phyloP scores from a whole-genome alignment of 2,888 invertebrate species.

The Atethmia centrago region DNA sequence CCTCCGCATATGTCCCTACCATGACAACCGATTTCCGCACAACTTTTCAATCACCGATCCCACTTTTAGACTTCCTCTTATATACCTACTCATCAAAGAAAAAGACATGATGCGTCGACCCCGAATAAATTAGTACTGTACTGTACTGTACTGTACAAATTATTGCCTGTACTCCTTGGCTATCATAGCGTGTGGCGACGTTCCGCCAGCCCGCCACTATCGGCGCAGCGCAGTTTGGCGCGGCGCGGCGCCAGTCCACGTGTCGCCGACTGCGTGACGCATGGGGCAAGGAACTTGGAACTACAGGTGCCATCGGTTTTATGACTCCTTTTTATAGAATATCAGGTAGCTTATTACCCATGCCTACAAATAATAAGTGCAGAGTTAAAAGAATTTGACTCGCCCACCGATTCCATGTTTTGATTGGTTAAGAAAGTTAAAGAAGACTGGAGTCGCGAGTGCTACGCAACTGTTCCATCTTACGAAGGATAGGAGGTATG shows the following conservation, averaged over 20 bases:
- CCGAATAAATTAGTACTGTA: not conserved
- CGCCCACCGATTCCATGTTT: not conserved
- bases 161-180: conserved; percentile 12
- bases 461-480: not conserved
- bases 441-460: not conserved
- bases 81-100: too few relatives aligned
- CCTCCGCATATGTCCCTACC: not conserved
- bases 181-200: conserved; percentile 65
- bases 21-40: not conserved
- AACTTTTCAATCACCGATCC: not conserved
- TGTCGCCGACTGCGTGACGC: conserved; percentile 59
- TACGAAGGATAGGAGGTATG: not conserved
- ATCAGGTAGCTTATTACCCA: conserved; percentile 7
- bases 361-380: not conserved
- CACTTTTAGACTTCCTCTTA: not conserved
- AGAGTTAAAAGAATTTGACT: not conserved
- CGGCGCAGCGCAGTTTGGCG: conserved; percentile 34
- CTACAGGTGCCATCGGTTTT: conserved; percentile 27
- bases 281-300: conserved; percentile 44
- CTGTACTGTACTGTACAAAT: not conserved
- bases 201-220: conserved; percentile 13
- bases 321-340: conserved; percentile 9
- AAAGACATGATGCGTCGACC: too few relatives aligned
- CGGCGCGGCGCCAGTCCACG: conserved; percentile 51
- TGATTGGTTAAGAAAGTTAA: not conserved